phyloP scores from a whole-genome alignment of 2,113 vertebrate species.

The Neolamprologus longior region DNA sequence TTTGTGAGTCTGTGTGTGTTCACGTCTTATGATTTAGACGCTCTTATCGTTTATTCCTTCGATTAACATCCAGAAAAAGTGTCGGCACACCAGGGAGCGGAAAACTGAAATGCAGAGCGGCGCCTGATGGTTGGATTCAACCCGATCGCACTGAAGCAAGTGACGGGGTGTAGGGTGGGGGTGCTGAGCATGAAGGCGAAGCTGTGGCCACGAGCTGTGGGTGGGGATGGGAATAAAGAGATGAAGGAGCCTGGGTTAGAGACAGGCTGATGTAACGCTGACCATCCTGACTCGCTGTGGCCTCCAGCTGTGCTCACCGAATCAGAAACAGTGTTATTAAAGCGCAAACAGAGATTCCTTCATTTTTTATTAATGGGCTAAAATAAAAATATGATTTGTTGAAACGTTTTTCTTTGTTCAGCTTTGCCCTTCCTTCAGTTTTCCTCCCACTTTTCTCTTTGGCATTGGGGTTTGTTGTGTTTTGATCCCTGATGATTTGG shows the following conservation, averaged over 20 bases:
- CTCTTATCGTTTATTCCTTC: background rate
- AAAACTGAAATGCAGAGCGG: background rate
- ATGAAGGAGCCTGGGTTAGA: background rate
- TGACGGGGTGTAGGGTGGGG: background rate
- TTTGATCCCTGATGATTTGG: background rate
- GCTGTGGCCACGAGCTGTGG: background rate
- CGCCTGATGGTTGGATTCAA: background rate
- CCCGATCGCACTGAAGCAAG: background rate
- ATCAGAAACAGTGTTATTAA: background rate
- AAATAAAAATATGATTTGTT: background rate
- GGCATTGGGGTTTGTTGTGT: background rate
- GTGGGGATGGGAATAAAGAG: background rate
- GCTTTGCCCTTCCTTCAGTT: background rate
- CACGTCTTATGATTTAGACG: background rate
- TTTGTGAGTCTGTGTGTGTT: background rate
- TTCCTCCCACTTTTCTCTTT: background rate
- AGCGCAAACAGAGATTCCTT: background rate
- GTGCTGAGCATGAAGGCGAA: background rate
- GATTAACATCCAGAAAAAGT: background rate
- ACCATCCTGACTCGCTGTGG: rapidly evolving
- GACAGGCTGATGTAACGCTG: background rate
- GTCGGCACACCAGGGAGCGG: background rate
- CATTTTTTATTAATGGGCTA: background rate
- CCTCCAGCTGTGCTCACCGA: rapidly evolving
- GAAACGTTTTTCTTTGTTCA: background rate